Percentiles rank a stretch among this genome's conserved stretches.
Conservation (phyloP, 2,888 invertebrate genomes). For the Zygaena filipendulae region DNA sequence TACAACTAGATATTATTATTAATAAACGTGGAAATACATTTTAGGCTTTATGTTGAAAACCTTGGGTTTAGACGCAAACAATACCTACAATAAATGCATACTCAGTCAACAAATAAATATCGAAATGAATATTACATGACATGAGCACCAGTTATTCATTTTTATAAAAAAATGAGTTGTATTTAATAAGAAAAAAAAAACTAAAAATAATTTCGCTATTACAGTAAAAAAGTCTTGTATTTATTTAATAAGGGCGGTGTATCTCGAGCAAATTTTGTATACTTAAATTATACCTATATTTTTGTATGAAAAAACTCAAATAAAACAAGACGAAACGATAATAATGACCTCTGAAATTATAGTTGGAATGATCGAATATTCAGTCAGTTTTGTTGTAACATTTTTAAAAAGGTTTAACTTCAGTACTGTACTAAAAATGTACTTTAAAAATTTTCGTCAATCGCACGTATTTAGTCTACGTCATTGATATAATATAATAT, state of each 20-base stretch:
- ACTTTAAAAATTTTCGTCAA: neutral
- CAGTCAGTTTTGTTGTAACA: constrained; percentile 20
- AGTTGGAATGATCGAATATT: constrained; percentile 23
- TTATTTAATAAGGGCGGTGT: too few species aligned
- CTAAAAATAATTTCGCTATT: constrained; percentile 16
- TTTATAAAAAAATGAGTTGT: too few species aligned
- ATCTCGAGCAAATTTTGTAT: too few species aligned
- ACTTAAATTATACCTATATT: too few species aligned
- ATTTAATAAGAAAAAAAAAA: too few species aligned
- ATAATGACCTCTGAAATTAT: constrained; percentile 2
- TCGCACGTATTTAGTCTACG: neutral
- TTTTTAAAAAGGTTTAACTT: neutral
- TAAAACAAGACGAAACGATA: neutral
- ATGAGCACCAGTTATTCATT: too few species aligned
- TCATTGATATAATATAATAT: neutral
- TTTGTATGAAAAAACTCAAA: neutral
- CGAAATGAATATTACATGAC: neutral
- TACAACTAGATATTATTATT: constrained; percentile 13
- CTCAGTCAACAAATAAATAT: constrained; percentile 26
- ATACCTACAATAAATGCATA: constrained; percentile 27
- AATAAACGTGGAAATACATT: too few species aligned
- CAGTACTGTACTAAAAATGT: neutral
- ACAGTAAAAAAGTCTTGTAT: too few species aligned
- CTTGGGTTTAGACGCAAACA: too few species aligned
- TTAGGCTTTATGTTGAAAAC: too few species aligned